phyloP scores from a whole-genome alignment of 2,113 vertebrate species.

The Alligator mississippiensis region DNA sequence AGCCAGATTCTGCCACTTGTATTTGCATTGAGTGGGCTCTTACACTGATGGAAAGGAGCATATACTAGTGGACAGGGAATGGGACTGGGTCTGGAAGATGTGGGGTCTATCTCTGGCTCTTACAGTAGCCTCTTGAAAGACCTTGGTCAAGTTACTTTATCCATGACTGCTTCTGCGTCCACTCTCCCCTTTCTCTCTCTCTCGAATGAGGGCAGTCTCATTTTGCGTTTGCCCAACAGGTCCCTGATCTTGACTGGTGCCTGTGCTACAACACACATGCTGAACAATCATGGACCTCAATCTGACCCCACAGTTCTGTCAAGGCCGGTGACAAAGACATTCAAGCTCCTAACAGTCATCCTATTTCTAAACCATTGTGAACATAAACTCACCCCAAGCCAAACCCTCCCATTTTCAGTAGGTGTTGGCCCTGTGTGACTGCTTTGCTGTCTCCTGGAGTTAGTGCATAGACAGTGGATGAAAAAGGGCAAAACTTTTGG shows the following conservation, averaged over 20 bases:
- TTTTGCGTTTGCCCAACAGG: not conserved
- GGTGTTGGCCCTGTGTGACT: not conserved
- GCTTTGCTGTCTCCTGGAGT: not conserved
- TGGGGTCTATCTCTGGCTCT: not conserved
- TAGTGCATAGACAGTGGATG: not conserved
- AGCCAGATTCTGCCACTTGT: not conserved
- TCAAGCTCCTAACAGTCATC: rapidly evolving
- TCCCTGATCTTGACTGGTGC: not conserved
- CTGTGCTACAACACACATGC: not conserved
- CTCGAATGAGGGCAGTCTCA: not conserved
- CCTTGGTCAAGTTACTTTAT: not conserved
- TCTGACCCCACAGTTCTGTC: not conserved
- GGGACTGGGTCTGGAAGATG: not conserved
- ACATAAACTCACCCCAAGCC: not conserved
- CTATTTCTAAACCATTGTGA: not conserved
- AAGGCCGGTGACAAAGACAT: not conserved
- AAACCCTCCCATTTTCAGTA: not conserved
- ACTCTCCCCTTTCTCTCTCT: not conserved
- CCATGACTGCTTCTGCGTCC: not conserved
- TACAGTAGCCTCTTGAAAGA: not conserved
- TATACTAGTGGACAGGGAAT: not conserved
- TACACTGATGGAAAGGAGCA: not conserved
- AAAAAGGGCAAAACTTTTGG: not conserved
- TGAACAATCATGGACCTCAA: no score
- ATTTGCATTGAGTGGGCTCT: not conserved